Conservation (phyloP, 2,888 invertebrate species). For the Parnassius mnemosyne region DNA sequence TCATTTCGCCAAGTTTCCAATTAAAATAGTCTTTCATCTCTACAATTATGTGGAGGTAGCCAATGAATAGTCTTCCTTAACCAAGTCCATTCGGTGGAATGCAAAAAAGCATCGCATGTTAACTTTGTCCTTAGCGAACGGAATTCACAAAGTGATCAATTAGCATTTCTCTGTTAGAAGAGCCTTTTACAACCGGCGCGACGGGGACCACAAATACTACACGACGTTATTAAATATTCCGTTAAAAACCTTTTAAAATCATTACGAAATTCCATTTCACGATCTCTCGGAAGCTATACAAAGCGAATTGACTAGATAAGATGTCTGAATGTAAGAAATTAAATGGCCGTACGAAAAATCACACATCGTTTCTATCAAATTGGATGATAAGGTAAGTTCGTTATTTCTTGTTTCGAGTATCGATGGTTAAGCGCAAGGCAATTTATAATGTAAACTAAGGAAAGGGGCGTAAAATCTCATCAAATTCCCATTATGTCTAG, state of each 20-base stretch:
- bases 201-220: slow-evolving; percentile 22
- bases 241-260: slow-evolving; percentile 17
- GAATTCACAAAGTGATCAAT: slow-evolving; percentile 64
- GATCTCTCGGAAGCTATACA: slow-evolving; percentile 15
- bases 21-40: slow-evolving; percentile 20
- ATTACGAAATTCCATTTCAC: slow-evolving; percentile 10
- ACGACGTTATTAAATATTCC: not conserved
- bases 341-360: slow-evolving; percentile 20
- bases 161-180: slow-evolving; percentile 60
- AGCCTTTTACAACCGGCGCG: slow-evolving; percentile 34
- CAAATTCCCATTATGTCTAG: slow-evolving; percentile 15
- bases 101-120: slow-evolving; percentile 59
- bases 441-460: slow-evolving; percentile 19
- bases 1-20: slow-evolving; percentile 19
- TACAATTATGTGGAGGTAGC: slow-evolving; percentile 15
- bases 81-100: slow-evolving; percentile 43
- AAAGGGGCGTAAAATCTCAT: slow-evolving; percentile 22
- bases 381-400: slow-evolving; percentile 12
- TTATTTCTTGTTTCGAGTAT: slow-evolving; percentile 1
- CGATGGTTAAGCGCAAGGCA: slow-evolving; percentile 4
- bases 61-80: slow-evolving; percentile 10
- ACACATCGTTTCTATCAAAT: slow-evolving; percentile 19
- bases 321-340: slow-evolving; percentile 5
- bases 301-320: slow-evolving; percentile 22
- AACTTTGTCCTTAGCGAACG: slow-evolving; percentile 47